These are phyloP conservation scores for Paramisgurnus dabryanus DNA, from an alignment of 2,113 vertebrate genomes.

Conservation along the genomic window DNA sequence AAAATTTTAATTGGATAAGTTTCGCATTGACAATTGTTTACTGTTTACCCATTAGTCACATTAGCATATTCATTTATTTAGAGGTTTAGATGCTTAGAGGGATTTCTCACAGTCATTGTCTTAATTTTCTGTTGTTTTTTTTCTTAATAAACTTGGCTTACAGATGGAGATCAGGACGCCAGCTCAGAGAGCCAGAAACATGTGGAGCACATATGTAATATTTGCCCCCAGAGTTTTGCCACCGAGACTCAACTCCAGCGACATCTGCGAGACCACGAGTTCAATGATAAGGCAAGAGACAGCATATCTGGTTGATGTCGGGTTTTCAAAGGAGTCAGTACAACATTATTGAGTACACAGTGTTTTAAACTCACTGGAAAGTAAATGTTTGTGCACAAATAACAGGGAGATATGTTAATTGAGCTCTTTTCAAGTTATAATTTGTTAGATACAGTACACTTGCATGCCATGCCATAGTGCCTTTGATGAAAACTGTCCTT, in stretches of 20 bases:
- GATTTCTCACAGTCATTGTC: not conserved
- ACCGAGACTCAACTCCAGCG: constrained; percentile 92
- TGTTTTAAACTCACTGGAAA: not conserved
- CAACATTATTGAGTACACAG: no score
- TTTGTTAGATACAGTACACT: not conserved
- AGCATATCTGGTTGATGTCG: no score
- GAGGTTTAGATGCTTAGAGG: no score
- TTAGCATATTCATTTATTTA: no score
- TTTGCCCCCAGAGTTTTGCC: constrained; percentile 86
- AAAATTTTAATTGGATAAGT: no score
- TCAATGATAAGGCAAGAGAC: constrained; percentile 88
- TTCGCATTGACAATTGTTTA: no score
- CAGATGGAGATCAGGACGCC: constrained; percentile 64
- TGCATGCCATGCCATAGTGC: not conserved
- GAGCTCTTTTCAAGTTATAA: not conserved
- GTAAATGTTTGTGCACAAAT: not conserved
- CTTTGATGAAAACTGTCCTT: not conserved
- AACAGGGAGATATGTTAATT: not conserved
- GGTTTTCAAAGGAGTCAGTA: no score
- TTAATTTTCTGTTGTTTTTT: not conserved
- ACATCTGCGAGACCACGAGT: constrained; percentile 92
- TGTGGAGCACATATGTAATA: constrained; percentile 85
- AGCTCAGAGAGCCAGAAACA: constrained; percentile 76
- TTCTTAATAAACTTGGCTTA: not conserved
- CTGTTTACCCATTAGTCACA: no score